Conservation (phyloP, 2,888 invertebrate species). For the Erebia aethiops region DNA sequence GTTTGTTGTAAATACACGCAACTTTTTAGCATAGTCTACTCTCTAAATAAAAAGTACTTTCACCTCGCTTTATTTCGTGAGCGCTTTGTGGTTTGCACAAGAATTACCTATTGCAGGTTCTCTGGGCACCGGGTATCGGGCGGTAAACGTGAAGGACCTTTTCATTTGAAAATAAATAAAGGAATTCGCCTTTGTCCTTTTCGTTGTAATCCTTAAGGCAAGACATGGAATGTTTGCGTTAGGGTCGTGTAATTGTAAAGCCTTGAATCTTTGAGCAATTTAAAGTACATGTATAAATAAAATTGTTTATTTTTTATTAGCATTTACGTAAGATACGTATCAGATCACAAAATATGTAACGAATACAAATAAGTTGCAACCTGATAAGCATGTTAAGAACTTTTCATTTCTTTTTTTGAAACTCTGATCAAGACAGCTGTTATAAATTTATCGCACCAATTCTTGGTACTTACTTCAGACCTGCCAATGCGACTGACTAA, state of each 20-base stretch:
- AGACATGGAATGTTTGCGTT: conserved; percentile 41
- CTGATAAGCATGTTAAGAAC: no score
- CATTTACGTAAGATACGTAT: neutral
- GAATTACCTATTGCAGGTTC: conserved; percentile 49
- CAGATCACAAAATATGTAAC: neutral
- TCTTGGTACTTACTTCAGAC: no score
- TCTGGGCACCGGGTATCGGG: conserved; percentile 35
- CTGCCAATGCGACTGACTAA: no score
- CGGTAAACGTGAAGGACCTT: conserved; percentile 36
- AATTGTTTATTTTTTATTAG: conserved; percentile 18
- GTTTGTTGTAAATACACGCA: conserved; percentile 67
- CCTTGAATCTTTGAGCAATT: conserved; percentile 28
- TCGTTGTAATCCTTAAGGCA: conserved; percentile 41
- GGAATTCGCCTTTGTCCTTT: conserved; percentile 43
- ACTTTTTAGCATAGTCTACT: conserved; percentile 62
- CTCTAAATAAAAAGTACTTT: conserved; percentile 70
- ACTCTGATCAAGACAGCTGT: no score
- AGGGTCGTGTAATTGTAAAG: conserved; percentile 38
- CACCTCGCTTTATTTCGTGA: conserved; percentile 59
- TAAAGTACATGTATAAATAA: conserved; percentile 15
- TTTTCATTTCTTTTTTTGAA: no score
- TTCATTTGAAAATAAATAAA: conserved; percentile 43
- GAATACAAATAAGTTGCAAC: no score
- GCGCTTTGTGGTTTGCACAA: conserved; percentile 52
- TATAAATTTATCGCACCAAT: no score